Percentiles rank a stretch among this genome's conserved stretches.
These are phyloP conservation scores for Spea multiplicata DNA, from an alignment of 2,113 vertebrate species.

Conservation along the genomic window DNA sequence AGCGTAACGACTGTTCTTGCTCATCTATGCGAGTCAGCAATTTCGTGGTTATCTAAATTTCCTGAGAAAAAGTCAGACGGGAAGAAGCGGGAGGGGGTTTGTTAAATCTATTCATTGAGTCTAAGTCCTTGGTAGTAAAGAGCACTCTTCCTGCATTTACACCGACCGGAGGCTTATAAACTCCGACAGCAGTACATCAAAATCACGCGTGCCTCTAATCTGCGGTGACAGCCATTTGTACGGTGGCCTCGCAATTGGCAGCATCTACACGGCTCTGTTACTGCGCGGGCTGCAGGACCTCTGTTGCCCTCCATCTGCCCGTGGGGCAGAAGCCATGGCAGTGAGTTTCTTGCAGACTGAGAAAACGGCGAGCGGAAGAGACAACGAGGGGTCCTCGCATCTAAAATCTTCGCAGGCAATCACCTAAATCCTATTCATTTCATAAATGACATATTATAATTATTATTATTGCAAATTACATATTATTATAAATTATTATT, in stretches of 20 bases:
- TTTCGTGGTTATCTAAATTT: neutral
- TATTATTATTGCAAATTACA: too few species aligned
- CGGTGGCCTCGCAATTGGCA: conserved; percentile 16
- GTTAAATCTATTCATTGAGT: conserved; percentile 27
- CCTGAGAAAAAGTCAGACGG: neutral
- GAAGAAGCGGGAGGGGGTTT: conserved; percentile 10
- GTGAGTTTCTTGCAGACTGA: neutral
- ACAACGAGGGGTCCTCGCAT: too few species aligned
- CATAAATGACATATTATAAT: too few species aligned
- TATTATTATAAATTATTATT: too few species aligned
- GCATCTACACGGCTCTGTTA: conserved; percentile 1
- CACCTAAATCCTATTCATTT: neutral
- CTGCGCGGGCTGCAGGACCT: conserved; percentile 20
- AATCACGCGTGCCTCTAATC: conserved; percentile 26
- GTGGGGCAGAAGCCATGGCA: conserved; percentile 9
- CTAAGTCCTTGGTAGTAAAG: conserved; percentile 21
- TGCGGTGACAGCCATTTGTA: conserved; percentile 43
- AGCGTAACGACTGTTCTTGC: neutral
- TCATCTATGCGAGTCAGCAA: neutral
- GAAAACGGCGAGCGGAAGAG: too few species aligned
- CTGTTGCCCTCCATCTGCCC: conserved; percentile 15
- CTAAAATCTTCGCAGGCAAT: too few species aligned
- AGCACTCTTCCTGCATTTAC: conserved; percentile 21
- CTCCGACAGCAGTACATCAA: conserved; percentile 39
- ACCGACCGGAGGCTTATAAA: conserved; percentile 5